phyloP scores from a whole-genome alignment of 2,888 invertebrate genomes.

The Tetanocera ferruginea region DNA sequence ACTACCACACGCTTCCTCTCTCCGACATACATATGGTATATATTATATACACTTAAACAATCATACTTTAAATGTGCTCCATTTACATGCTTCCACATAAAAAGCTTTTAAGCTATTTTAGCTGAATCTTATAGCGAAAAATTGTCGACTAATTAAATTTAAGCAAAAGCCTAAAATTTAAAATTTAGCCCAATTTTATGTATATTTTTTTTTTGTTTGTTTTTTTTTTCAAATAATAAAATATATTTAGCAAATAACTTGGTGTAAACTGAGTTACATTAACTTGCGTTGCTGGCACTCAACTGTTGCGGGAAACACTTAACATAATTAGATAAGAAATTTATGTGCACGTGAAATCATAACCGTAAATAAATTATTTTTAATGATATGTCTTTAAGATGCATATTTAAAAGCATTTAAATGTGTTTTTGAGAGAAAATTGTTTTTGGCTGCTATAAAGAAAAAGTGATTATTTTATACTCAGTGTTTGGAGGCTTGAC shows the following conservation, averaged over 20 bases:
- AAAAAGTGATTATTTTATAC: too few species aligned
- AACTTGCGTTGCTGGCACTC: too few species aligned
- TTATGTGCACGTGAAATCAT: constrained; percentile 10
- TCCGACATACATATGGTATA: background rate
- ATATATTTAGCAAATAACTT: too few species aligned
- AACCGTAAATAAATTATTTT: constrained; percentile 16
- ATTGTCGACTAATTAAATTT: too few species aligned
- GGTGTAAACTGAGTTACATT: too few species aligned
- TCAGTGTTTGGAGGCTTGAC: too few species aligned
- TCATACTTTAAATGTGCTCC: background rate
- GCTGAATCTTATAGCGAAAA: too few species aligned
- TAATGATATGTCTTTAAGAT: background rate
- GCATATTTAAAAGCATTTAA: background rate
- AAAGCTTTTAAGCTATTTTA: background rate
- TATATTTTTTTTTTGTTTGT: too few species aligned
- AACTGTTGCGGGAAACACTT: too few species aligned
- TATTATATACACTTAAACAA: background rate
- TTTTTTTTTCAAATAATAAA: too few species aligned
- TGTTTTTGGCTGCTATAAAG: background rate
- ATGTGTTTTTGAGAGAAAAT: background rate
- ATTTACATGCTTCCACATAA: background rate
- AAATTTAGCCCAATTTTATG: too few species aligned
- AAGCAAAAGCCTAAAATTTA: too few species aligned
- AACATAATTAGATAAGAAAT: constrained; percentile 4
- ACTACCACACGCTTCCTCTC: background rate